Conservation (phyloP, 2,888 invertebrate species). For the Archaeoteleia sp. region DNA sequence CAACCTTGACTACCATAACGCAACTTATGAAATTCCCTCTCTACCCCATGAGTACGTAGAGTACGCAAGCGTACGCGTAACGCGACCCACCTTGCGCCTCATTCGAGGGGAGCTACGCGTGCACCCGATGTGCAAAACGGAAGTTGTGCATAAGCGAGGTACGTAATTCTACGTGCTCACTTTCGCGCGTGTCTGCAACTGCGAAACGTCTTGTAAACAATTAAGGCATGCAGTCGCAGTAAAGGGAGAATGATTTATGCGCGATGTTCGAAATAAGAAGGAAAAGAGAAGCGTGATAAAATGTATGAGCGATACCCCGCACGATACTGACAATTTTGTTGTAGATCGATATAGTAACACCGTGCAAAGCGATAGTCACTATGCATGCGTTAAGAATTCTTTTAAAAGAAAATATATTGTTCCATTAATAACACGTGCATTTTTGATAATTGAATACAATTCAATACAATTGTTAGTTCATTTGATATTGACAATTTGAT, state of each 20-base stretch:
- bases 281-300: conserved; percentile 5
- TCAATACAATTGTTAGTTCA: no score
- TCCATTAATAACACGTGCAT: no score
- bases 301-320: conserved; percentile 4
- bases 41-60: neutral
- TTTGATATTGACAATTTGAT: no score
- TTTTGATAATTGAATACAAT: no score
- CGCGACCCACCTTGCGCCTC: conserved; percentile 9
- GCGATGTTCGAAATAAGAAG: neutral
- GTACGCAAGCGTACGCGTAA: conserved; percentile 7
- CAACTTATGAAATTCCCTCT: conserved; percentile 34
- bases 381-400: no score
- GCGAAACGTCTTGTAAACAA: conserved; percentile 48
- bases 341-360: conserved; percentile 17
- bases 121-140: conserved; percentile 10
- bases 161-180: conserved; percentile 27
- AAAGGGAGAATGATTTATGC: conserved; percentile 8
- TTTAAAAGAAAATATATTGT: no score
- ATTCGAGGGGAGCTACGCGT: neutral
- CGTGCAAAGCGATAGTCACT: neutral
- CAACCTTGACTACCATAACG: conserved; percentile 45
- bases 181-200: conserved; percentile 41
- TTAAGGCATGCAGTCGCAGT: conserved; percentile 9
- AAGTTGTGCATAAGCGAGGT: conserved; percentile 30
- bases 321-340: conserved; percentile 3